Conservation (phyloP, 2,888 invertebrate species). For the Coenonympha glycerion region DNA sequence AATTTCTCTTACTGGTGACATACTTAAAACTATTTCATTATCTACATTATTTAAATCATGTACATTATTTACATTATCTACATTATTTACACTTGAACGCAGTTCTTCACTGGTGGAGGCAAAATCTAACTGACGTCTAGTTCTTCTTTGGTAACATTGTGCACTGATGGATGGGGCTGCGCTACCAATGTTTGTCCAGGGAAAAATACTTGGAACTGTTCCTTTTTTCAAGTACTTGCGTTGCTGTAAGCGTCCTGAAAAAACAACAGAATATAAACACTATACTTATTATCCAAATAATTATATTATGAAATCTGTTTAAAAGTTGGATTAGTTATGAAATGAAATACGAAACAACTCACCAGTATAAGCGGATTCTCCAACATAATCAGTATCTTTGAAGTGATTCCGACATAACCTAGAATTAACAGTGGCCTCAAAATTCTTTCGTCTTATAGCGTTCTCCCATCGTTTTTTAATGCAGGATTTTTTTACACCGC, state of each 20-base stretch:
- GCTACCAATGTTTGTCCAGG: not conserved
- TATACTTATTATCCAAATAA: not conserved
- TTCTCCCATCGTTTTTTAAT: not conserved
- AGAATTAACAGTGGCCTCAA: not conserved
- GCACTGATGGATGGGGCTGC: not conserved
- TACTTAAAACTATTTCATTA: not conserved
- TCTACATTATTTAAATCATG: no score
- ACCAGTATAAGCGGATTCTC: no score
- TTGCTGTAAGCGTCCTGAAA: not conserved
- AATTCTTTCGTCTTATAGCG: not conserved
- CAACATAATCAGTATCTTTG: no score
- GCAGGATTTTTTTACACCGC: not conserved
- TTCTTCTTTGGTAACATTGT: not conserved
- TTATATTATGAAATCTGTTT: no score
- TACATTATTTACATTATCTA: no score
- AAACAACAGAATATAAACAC: not conserved
- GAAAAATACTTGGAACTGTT: not conserved
- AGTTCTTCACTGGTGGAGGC: not conserved
- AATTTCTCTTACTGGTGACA: not conserved
- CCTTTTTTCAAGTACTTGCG: not conserved
- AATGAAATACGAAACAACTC: no score
- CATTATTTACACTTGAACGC: no score
- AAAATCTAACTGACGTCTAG: not conserved
- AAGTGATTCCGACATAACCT: no score
- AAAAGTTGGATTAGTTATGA: no score